Conservation (phyloP, 2,113 vertebrate genomes). For the Pongo pygmaeus region DNA sequence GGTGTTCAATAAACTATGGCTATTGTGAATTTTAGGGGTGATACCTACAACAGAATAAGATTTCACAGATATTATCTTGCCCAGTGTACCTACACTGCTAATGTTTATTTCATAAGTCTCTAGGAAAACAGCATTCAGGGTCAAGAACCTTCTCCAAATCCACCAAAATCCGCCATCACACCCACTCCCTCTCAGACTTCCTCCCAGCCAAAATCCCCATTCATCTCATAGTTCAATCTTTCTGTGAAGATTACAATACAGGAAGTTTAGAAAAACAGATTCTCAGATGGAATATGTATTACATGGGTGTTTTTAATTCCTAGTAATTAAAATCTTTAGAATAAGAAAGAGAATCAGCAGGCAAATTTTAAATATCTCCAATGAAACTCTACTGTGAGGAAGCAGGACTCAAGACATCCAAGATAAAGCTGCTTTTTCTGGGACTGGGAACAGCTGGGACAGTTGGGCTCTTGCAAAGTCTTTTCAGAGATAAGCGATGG, state of each 20-base stretch:
- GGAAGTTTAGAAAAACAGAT: background rate
- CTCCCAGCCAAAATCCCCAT: background rate
- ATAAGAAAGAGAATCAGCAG: constrained; percentile 46
- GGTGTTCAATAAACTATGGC: background rate
- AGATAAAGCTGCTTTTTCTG: constrained; percentile 41
- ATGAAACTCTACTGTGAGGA: background rate
- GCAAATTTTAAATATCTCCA: constrained; percentile 47
- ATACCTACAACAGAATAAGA: background rate
- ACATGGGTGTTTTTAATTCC: constrained; percentile 48
- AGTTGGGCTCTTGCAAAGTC: constrained; percentile 57
- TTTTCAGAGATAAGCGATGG: constrained; percentile 47
- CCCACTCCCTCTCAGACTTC: background rate
- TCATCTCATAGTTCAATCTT: background rate
- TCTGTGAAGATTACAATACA: background rate
- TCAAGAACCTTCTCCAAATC: background rate
- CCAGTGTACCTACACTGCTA: background rate
- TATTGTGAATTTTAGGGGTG: background rate
- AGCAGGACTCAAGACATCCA: background rate
- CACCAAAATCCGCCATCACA: background rate
- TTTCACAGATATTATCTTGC: background rate
- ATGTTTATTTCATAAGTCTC: background rate
- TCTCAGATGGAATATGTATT: constrained; percentile 33
- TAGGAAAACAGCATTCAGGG: background rate
- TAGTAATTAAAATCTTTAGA: constrained; percentile 57
- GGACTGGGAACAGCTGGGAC: constrained; percentile 70